These are phyloP conservation scores for Hedychridium roseum DNA, from an alignment of 2,888 invertebrate genomes.

Conservation along the genomic window DNA sequence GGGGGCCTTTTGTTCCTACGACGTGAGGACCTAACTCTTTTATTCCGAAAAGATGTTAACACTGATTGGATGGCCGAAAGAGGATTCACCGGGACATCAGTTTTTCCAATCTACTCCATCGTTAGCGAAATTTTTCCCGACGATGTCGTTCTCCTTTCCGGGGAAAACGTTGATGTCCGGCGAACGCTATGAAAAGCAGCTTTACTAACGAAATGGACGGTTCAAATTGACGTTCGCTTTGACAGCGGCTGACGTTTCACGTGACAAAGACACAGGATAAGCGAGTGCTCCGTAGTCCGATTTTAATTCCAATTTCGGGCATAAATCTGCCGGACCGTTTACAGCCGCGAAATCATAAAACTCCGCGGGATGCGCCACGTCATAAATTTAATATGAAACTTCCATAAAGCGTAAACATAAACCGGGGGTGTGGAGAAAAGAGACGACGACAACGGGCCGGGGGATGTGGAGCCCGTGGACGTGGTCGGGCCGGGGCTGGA, in stretches of 20 bases:
- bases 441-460: constrained; percentile 4
- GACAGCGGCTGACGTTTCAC: neutral
- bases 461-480: constrained; percentile 2
- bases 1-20: no score
- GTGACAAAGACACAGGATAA: neutral
- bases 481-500: constrained; percentile 6
- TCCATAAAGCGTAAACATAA: constrained; percentile 54
- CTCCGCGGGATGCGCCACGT: constrained; percentile 33
- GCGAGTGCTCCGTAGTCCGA: constrained; percentile 14
- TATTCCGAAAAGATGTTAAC: no score
- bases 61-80: no score
- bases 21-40: no score
- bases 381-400: constrained; percentile 59
- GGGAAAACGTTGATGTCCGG: no score
- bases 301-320: constrained; percentile 50
- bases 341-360: constrained; percentile 50
- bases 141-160: no score
- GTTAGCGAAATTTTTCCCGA: no score
- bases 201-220: no score
- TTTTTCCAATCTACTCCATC: no score
- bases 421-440: constrained; percentile 20
- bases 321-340: constrained; percentile 47
- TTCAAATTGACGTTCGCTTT: no score
- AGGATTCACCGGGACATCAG: no score
- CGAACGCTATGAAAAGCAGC: no score